These are phyloP conservation scores for Himalopsyche anomala DNA, from an alignment of 2,888 invertebrate genomes.

Conservation along the genomic window DNA sequence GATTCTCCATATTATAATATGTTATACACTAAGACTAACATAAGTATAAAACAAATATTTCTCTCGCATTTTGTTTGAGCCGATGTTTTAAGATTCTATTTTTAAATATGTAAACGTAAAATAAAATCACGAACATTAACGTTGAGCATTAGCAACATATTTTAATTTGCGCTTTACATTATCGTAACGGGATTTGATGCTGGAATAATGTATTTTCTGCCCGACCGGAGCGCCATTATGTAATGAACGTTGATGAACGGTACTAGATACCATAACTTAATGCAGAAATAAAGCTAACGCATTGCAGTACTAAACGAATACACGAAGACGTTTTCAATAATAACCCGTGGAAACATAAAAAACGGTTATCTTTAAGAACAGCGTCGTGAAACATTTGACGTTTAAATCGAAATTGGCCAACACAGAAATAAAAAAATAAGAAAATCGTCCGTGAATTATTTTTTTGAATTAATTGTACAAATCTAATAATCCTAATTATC, in stretches of 20 bases:
- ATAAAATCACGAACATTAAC: not conserved
- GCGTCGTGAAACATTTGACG: no score
- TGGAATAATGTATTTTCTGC: conserved; percentile 38
- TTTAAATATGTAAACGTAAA: not conserved
- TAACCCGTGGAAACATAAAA: no score
- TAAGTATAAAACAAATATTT: no score
- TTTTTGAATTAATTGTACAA: no score
- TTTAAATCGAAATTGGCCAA: no score
- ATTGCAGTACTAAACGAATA: not conserved
- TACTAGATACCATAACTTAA: conserved; percentile 34
- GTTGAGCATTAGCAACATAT: conserved; percentile 7
- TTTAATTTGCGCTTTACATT: conserved; percentile 41
- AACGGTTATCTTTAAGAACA: no score
- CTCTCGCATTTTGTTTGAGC: not conserved
- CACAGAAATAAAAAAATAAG: no score
- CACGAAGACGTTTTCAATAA: not conserved
- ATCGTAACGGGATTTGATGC: conserved; percentile 34
- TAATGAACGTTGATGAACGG: conserved; percentile 43
- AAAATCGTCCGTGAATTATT: no score
- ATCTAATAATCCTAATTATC: no score
- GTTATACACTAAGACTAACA: no score
- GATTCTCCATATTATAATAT: no score
- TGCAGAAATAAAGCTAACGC: conserved; percentile 19
- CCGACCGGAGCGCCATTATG: conserved; percentile 5
- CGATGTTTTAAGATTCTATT: not conserved